Evolutionary conservation across 2,113 vertebrate genomes (phyloP), one percentile per base, ranked within the genome.

Genomic region (Xenus cinereus): DNA sequence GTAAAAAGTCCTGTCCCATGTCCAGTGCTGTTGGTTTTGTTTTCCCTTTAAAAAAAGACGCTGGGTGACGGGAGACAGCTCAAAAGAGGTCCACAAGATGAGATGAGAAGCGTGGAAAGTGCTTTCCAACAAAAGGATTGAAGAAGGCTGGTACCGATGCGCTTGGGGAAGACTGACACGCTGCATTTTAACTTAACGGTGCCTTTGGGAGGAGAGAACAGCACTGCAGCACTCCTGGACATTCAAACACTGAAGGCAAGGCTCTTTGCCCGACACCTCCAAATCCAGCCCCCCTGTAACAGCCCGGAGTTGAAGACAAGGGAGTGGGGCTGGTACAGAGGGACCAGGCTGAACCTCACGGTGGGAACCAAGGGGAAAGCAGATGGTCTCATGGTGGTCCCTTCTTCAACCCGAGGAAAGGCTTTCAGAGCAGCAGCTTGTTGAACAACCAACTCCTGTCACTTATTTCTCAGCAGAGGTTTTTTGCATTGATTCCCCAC

Each of bases 81-180:
- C 24, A n/a, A 39, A 77, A 66, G 50, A 77, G 39, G 57, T 45
- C 28, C 35, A 45, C 60, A 21, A 63, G 56, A 10, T 32, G 48
- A 89, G 57, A 39, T 4, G 23, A 41, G 35, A 83, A 64, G 16
- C 0, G 3, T 21, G 71, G 56, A 45, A 92, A 54, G 10, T 3
- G 0, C 9, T 69, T 19, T 89, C 12, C 8, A 45, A 16, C 33
- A 54, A 83, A 71, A 57, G 32, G 9, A 53, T 32, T 32, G 33
- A 19, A 71, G 59, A 76, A 56, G 37, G 14, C 51, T 37, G 33
- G 15, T 62, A 39, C 28, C 0, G 3, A 35, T 4, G 23, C 0
- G 0, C 35, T 56, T 14, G 1, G 41, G 24, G 41, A 63, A 63
- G 66, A 54, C 13, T 18, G 53, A 28, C 2, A 0, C 6, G 12